Evolutionary conservation across 2,113 vertebrate species (phyloP).

Genomic region (Bettongia penicillata): DNA sequence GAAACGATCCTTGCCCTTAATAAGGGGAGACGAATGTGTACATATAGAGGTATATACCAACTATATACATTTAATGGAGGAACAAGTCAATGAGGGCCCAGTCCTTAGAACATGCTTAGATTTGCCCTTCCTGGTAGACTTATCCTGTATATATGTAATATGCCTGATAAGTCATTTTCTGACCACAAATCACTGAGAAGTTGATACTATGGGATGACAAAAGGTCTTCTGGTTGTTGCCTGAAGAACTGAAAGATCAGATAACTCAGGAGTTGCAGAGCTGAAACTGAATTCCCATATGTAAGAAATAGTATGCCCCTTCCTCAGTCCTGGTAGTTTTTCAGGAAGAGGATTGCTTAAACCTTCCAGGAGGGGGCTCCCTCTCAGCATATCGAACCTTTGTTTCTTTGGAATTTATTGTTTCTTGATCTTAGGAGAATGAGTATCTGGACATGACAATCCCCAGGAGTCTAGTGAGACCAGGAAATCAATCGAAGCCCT

Average conservation of each 20-base stretch:
- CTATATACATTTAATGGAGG: not conserved
- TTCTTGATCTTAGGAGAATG: not conserved
- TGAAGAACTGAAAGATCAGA: not conserved
- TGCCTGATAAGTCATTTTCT: not conserved
- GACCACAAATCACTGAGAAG: not conserved
- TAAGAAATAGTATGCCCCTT: not conserved
- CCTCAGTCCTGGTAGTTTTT: not conserved
- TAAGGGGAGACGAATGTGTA: not conserved
- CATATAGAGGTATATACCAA: not conserved
- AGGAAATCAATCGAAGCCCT: not conserved
- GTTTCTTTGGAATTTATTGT: not conserved
- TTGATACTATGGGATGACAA: not conserved
- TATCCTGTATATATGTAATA: not conserved
- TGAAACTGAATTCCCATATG: not conserved
- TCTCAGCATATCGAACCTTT: not conserved
- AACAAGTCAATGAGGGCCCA: not conserved
- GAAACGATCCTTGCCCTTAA: not conserved
- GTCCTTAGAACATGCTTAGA: not conserved
- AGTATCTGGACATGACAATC: not conserved
- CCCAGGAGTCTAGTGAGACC: not conserved
- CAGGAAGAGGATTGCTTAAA: not conserved
- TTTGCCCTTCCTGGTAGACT: not conserved
- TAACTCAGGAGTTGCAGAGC: not conserved
- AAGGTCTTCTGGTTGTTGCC: not conserved
- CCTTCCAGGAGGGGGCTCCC: not conserved